A percentile compares a stretch with the other conserved stretches of the same genome.
These are phyloP conservation scores for Chondrosia reniformis DNA, from an alignment of 37 sponge, comb jelly and placozoan genomes.

Conservation along the genomic window DNA sequence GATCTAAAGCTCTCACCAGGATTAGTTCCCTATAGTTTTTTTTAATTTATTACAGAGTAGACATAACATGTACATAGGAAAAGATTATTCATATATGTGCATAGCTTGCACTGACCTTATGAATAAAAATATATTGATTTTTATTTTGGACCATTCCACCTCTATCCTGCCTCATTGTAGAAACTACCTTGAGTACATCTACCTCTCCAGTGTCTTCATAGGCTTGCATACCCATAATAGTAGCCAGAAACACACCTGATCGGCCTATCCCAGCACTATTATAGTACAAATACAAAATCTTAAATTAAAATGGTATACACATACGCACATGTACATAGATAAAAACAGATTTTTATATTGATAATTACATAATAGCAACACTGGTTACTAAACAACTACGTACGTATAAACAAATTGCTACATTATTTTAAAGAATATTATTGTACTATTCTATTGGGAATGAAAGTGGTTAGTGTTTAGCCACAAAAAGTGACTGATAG, in stretches of 20 bases:
- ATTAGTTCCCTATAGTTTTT: too few relatives aligned
- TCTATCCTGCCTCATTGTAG: constrained; percentile 81
- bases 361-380: background rate
- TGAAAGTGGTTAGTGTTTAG: background rate
- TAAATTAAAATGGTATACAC: background rate
- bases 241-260: constrained; percentile 80
- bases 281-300: background rate
- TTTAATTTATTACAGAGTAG: too few relatives aligned
- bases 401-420: too few relatives aligned
- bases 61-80: too few relatives aligned
- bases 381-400: too few relatives aligned
- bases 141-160: constrained; percentile 94
- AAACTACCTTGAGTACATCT: constrained; percentile 72
- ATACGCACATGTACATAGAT: background rate
- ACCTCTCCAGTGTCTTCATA: constrained; percentile 61
- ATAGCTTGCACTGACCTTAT: constrained; percentile 26
- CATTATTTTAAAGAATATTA: too few relatives aligned
- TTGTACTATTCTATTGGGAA: too few relatives aligned
- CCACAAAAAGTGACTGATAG: background rate
- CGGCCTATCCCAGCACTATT: constrained; percentile 85
- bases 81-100: too few relatives aligned
- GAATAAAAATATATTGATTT: constrained; percentile 67
- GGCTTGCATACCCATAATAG: constrained; percentile 70
- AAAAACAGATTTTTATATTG: background rate
- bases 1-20: too few relatives aligned